phyloP scores from a whole-genome alignment of 2,888 invertebrate genomes.

The Philhelius pedissequus region DNA sequence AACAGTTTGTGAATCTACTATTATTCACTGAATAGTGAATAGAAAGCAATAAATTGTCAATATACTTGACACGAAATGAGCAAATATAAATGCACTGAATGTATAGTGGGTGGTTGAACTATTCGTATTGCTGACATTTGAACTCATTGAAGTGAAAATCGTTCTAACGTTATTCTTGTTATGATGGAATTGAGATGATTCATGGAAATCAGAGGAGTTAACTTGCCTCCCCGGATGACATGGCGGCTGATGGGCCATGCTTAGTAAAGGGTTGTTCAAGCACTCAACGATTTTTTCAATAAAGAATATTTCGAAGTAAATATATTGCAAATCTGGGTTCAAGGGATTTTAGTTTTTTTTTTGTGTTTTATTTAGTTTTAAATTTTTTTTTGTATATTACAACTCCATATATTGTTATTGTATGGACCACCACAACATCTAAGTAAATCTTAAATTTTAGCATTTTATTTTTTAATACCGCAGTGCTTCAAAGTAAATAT shows the following conservation, averaged over 20 bases:
- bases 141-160: slow-evolving; percentile 28
- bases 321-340: too few relatives aligned
- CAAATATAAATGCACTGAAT: not conserved
- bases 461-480: too few relatives aligned
- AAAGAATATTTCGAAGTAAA: not conserved
- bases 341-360: too few relatives aligned
- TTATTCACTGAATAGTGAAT: slow-evolving; percentile 61
- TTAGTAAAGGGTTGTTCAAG: not conserved
- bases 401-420: too few relatives aligned
- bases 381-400: too few relatives aligned
- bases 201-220: not conserved
- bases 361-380: too few relatives aligned
- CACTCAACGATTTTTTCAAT: not conserved
- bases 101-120: slow-evolving; percentile 17
- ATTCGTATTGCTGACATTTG: slow-evolving; percentile 12
- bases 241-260: not conserved
- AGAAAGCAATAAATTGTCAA: slow-evolving; percentile 62
- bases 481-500: too few relatives aligned
- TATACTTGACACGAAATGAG: slow-evolving; percentile 34
- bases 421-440: too few relatives aligned
- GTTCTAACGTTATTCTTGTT: not conserved
- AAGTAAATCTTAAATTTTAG: too few relatives aligned
- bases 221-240: not conserved
- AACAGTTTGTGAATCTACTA: slow-evolving; percentile 31
- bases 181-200: slow-evolving; percentile 15